These are phyloP conservation scores for Coracopsis vasa DNA, from an alignment of 2,113 vertebrate genomes.

Conservation along the genomic window DNA sequence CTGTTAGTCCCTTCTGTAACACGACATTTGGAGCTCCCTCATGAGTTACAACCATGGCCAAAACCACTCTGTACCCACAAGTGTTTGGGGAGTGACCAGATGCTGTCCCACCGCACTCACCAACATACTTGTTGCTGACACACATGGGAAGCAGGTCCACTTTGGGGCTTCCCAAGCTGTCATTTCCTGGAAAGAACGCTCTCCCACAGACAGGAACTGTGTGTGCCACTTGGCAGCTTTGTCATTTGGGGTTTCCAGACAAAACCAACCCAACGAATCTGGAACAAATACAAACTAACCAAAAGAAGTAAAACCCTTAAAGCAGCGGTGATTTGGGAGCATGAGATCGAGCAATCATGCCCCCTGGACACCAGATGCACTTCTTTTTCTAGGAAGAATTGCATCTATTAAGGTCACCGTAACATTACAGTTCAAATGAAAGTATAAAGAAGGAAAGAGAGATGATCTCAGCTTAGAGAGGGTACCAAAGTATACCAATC, in stretches of 20 bases:
- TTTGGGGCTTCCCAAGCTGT: background rate
- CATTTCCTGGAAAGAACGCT: background rate
- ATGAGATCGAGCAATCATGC: fast-evolving
- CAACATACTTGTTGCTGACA: background rate
- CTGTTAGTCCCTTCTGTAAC: background rate
- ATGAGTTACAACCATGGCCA: background rate
- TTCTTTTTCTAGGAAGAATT: background rate
- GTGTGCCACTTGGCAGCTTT: background rate
- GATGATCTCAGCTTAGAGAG: background rate
- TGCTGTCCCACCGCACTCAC: background rate
- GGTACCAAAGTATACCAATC: background rate
- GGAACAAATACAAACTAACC: background rate
- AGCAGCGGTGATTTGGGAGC: background rate
- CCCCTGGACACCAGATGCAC: background rate
- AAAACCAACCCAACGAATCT: background rate
- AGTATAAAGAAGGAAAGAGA: background rate
- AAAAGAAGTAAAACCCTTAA: background rate
- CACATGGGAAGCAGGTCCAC: background rate
- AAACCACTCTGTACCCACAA: background rate
- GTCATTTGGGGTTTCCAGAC: background rate
- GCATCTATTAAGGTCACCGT: background rate
- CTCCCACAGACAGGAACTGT: background rate
- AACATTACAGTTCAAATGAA: background rate
- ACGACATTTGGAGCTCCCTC: background rate
- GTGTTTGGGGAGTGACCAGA: background rate